Percentiles rank a stretch among this genome's conserved stretches.
Conservation (phyloP, 2,113 vertebrate genomes). For the Pseudonaja textilis region DNA sequence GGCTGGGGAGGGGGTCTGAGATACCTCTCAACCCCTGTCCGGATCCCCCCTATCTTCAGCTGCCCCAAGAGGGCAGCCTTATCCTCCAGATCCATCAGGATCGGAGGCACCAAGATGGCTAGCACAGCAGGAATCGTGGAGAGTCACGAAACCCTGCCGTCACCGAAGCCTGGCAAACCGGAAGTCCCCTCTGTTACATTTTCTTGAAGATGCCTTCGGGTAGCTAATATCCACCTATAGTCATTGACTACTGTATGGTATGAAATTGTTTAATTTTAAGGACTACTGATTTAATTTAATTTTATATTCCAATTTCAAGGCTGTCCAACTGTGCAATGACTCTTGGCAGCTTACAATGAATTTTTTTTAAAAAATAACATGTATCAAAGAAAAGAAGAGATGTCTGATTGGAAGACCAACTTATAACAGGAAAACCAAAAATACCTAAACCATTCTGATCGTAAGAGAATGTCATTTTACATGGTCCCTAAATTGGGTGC, state of each 20-base stretch:
- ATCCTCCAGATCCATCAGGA: too few relatives aligned
- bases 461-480: slow-evolving; percentile 34
- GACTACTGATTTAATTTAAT: background rate
- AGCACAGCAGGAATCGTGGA: too few relatives aligned
- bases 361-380: background rate
- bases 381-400: background rate
- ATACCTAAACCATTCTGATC: background rate
- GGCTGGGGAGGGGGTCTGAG: too few relatives aligned
- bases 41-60: too few relatives aligned
- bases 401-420: background rate
- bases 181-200: too few relatives aligned
- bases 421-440: background rate
- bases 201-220: background rate
- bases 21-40: too few relatives aligned
- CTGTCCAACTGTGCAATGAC: background rate
- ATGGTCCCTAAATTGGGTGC: background rate
- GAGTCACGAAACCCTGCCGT: too few relatives aligned
- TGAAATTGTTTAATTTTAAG: slow-evolving; percentile 26
- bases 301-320: background rate
- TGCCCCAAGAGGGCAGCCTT: too few relatives aligned
- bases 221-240: slow-evolving; percentile 21
- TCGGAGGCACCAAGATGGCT: too few relatives aligned
- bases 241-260: background rate
- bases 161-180: too few relatives aligned
- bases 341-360: background rate